Evolutionary conservation across 2,888 invertebrate genomes (phyloP), one percentile per base, ranked within the genome.

Genomic region (Cybosia mesomella): DNA sequence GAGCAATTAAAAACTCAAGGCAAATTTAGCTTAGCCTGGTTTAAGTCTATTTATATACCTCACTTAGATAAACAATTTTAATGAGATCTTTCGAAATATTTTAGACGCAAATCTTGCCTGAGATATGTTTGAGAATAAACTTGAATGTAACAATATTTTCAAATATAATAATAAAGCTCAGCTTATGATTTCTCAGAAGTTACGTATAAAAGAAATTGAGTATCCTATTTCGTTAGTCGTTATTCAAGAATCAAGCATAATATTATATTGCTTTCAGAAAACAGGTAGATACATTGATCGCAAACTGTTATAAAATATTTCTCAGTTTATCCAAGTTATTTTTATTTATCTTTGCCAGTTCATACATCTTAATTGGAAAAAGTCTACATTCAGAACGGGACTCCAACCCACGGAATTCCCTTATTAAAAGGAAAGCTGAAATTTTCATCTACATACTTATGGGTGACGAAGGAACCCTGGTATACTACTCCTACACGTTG

Each of bases 1-100:
- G 15, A 18, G 24, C 62, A 71, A 71, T 71, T 71, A 70, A 68
- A 78, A 74, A 64, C 58, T 67, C 66, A 58, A 13, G 49, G 32
- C 62, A 49, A 49, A 58, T 70, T 65, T 57, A 36, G 57, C 67
- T 62, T 43, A 0, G 15, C 39, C 21, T 22, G 7, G 15, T 62
- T 15, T 24, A 3, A 28, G 5, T 53, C n/a, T 49, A 49, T 62
- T 62, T 49, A 62, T 21, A 21, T 13, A 49, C 28, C 39, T 60
- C 55, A 13, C 10, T 71, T 43, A 11, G 49, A 36, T 58, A 67
- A 68, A 71, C 39, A 58, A 58, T 70, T 72, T 70, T 36, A 70
- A 66, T 39, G 54, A 65, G 21, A 36, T 22, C 21, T 9, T 54
- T 54, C 1, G 7, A 22, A 39, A 32, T 39, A 13, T 39, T 32